A percentile compares a stretch with the other conserved stretches of the same genome.
Conservation (phyloP, 1,140 invertebrate species). For the Drosophila bocqueti region DNA sequence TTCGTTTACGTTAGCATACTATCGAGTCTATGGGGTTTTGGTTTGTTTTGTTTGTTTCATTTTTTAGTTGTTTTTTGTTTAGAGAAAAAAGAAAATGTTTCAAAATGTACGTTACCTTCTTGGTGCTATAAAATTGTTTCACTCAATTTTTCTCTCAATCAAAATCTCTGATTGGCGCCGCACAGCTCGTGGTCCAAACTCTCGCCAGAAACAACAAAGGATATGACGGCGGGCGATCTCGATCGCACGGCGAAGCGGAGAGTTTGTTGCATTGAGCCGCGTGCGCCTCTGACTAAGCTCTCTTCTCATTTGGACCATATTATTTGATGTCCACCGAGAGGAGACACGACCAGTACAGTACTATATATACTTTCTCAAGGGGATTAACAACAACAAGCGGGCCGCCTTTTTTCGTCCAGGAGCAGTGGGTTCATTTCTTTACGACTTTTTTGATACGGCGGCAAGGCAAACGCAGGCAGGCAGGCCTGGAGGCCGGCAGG, state of each 20-base stretch:
- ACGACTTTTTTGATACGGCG: conserved; percentile 54
- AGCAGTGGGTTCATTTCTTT: conserved; percentile 55
- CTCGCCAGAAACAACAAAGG: conserved; percentile 53
- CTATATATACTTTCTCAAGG: conserved; percentile 14
- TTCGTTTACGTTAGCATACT: conserved; percentile 40
- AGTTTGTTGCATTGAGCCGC: conserved; percentile 80
- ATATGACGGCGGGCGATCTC: conserved; percentile 26
- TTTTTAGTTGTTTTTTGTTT: conserved; percentile 47
- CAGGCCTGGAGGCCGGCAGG: conserved; percentile 50
- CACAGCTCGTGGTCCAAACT: conserved; percentile 81
- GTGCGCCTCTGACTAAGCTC: conserved; percentile 70
- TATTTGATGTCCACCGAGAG: conserved; percentile 39
- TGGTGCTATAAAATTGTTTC: conserved; percentile 81
- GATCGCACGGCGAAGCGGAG: conserved; percentile 75
- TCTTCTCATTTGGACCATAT: conserved; percentile 44
- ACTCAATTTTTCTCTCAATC: conserved; percentile 81
- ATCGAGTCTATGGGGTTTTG: conserved; percentile 29
- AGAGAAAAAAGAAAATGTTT: conserved; percentile 82
- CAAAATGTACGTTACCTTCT: conserved; percentile 84
- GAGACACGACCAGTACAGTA: conserved; percentile 40
- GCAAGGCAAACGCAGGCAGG: conserved; percentile 61
- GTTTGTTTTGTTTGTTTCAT: conserved; percentile 13
- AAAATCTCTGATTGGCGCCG: conserved; percentile 78
- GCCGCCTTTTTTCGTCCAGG: conserved; percentile 58
- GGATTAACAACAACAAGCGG: conserved; percentile 66